Base-by-base conservation (phyloP, 2,113 vertebrate genomes). In the Camelus bactrianus region DNA sequence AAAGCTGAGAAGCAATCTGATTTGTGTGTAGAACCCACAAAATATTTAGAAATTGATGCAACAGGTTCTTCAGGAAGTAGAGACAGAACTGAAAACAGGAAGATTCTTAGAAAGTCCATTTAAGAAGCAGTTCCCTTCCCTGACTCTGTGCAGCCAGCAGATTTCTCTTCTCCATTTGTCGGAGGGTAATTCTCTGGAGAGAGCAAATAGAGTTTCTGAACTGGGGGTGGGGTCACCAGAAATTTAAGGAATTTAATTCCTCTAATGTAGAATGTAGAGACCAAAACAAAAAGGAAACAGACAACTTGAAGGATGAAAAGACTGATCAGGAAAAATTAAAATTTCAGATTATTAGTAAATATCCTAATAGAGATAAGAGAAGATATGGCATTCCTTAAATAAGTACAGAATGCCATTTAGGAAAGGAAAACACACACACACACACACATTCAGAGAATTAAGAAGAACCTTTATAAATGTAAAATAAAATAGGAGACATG, bases 31-130 rank as follows among this genome's bases (percentile, higher is more conserved):
- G 60, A 93, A 30, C 24, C 9, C 42, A 95, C n/a, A 91, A 62
- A 91, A 84, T 69, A 93, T 83, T 95, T 89, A 80, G 58, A 90
- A 85, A 95, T 22, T 35, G 48, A 80, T n/a, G n/a, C 10, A 93
- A 14, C 24, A 28, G 10, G 4, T 79, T 5, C 22, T 79, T 88
- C 88, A 3, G 24, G 28, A 95, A 88, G 67, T 28, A 17, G 35
- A 82, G 48, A 19, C 22, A 30, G 50, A 75, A 80, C 26, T 89
- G 69, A 75, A 89, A 81, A 62, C 17, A 80, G 7, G 64, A 52
- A 30, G 8, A 67, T 30, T 91, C 26, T 62, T 80, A 91, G 91
- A 80, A 96, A 93, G 35, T 92, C 70, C 46, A 50, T 38, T 83
- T 80, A 26, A 52, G 28, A n/a, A 48, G 38, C 8, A 48, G 24